Percentiles rank a stretch among this genome's conserved stretches.
Conservation (phyloP, 2,888 invertebrate species). For the Scaptomyza polygonia region DNA sequence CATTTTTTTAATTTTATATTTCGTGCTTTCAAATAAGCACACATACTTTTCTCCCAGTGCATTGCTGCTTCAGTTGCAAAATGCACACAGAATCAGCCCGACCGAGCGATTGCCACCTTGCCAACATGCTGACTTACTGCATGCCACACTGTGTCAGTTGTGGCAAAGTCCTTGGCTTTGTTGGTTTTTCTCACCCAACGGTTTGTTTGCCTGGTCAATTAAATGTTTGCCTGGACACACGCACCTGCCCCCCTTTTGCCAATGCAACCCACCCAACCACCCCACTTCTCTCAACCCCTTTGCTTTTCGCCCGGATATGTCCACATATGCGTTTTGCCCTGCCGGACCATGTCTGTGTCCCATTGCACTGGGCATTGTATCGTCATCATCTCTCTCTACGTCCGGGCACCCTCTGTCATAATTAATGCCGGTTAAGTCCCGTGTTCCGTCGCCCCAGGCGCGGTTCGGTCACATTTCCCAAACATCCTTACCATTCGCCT, state of each 20-base stretch:
- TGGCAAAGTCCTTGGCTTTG: constrained; percentile 60
- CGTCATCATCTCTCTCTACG: constrained; percentile 3
- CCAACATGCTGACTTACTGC: constrained; percentile 1
- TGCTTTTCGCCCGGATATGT: constrained; percentile 42
- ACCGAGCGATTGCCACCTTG: constrained; percentile 1
- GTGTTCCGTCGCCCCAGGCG: constrained; percentile 67
- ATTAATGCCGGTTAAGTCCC: constrained; percentile 79
- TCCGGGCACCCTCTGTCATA: constrained; percentile 60
- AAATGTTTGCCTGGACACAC: constrained; percentile 60
- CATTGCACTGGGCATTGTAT: constrained; percentile 31
- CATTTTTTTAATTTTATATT: no score
- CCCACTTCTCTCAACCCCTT: not conserved
- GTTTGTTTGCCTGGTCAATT: constrained; percentile 65
- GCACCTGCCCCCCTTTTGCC: constrained; percentile 59
- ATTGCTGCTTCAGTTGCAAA: constrained; percentile 8
- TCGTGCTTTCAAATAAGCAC: no score
- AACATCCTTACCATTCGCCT: constrained; percentile 7
- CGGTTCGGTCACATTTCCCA: constrained; percentile 53
- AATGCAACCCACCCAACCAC: not conserved
- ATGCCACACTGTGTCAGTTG: constrained; percentile 68
- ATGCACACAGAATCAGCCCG: constrained; percentile 11
- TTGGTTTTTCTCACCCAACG: constrained; percentile 29
- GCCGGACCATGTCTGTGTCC: constrained; percentile 47
- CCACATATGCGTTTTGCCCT: constrained; percentile 47
- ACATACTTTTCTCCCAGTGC: not conserved